Base-by-base conservation (phyloP, 2,113 vertebrate species). In the Ranitomeya variabilis region DNA sequence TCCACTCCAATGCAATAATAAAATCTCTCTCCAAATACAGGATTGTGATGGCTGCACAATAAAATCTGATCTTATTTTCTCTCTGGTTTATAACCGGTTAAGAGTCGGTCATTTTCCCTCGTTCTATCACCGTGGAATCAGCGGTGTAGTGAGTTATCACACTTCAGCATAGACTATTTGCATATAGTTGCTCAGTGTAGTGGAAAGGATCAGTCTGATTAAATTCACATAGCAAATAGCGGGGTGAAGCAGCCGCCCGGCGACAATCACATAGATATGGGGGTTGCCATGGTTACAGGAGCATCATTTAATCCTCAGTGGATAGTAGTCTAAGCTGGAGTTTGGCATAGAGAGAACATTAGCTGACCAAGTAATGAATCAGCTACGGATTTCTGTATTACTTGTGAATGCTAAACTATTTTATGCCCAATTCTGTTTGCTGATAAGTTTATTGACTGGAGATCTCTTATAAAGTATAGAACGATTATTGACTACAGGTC, bases 201-300 rank as follows among this genome's bases (percentile, higher is more conserved):
- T 83, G 80, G 37, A 84, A 89, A 89, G 57, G 76, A 89, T 78
- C 81, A 84, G 71, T 57, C 71, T 78, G 87, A 89, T 83, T 84
- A 71, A 37, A 66, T 89, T 67, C 71, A 78, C 73, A 78, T 77
- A 76, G 84, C 59, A 84, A 80, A 76, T 88, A 83, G 66, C 37
- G 60, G 31, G 54, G 60, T 45, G 59, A 66, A 78, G 76, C 86
- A 57, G 86, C 76, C 14, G 74, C 69, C 57, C 66, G 71, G 57
- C 55, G 77, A 87, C 62, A 80, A 79, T 69, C 74, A 78, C 76
- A 80, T 52, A 87, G 74, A 87, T 80, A 60, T 31, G 18, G 55
- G 18, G 66, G 81, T 89, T 84, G 45, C 73, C 81, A 57, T 78
- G 81, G 87, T 84, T 78, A 84, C 81, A 26, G 80, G 19, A 84